Percentiles rank a stretch among this genome's conserved stretches.
phyloP scores from a whole-genome alignment of 2,113 vertebrate genomes.

The Mesoclemmys tuberculata region DNA sequence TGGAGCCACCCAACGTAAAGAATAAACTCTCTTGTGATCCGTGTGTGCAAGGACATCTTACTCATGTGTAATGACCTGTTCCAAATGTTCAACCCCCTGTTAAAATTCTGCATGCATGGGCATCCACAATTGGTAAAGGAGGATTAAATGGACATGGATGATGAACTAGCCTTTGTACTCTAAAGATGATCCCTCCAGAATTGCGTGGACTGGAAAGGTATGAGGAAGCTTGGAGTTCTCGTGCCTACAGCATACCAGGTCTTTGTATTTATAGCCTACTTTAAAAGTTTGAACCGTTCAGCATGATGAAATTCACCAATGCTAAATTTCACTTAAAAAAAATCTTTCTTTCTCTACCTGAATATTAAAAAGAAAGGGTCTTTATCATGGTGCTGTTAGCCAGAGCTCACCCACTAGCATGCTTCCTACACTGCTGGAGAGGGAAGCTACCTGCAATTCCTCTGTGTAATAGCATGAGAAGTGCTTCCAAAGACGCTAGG shows the following conservation, averaged over 20 bases:
- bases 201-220: neutral
- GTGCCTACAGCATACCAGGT: neutral
- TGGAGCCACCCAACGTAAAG: neutral
- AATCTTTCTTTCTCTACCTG: neutral
- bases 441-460: neutral
- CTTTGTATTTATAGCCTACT: neutral
- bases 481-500: constrained; percentile 4
- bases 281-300: neutral
- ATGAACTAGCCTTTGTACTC: neutral
- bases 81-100: neutral
- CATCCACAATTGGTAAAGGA: neutral
- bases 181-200: neutral
- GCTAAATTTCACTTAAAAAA: neutral
- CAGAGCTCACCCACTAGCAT: constrained; percentile 4
- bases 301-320: neutral
- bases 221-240: neutral
- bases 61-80: neutral
- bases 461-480: neutral
- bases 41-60: neutral
- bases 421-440: neutral
- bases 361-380: neutral
- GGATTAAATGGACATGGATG: neutral
- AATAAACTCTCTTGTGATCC: neutral
- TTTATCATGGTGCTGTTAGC: neutral
- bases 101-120: neutral